Evolutionary conservation across 2,888 invertebrate species (phyloP), one percentile per base, ranked within the genome.

Genomic region (Calameuta filiformis): DNA sequence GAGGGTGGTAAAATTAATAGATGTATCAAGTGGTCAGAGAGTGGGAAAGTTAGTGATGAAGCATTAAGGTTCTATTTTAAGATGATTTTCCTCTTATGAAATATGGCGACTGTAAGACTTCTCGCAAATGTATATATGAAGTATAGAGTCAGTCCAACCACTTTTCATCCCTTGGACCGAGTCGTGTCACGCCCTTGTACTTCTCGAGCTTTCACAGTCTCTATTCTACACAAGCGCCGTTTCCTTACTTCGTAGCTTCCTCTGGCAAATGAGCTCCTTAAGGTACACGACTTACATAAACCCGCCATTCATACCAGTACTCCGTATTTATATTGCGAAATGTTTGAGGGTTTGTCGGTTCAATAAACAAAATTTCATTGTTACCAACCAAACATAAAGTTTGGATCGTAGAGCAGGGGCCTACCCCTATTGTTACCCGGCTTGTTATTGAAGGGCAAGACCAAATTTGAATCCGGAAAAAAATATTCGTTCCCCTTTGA

Each of bases 61-160:
- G 80, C 81, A 83, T 81, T 78, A 81, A 80, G 81, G 80, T 40
- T 76, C 77, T 83, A 81, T 81, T 82, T 81, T 79, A 79, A 81
- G 77, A 76, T 76, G 74, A 74, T 76, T 76, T 69, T 77, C 77
- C 73, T 77, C 77, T 80, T 77, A 76, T 80, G 77, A 80, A 81
- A 78, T 79, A 80, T 73, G 76, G 73, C 79, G 77, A 78, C 76
- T 77, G 76, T 79, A 81, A 81, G 80, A 37, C 78, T 75, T 73
- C 73, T n/a, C 75, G 79, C 76, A 75, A 56, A 75, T 37, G 77
- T 77, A 73, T 77, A 77, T 76, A 76, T 68, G 77, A 75, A 40
- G 15, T 30, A n/a, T 75, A 34, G 37, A 76, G 77, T 68, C 80
- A 77, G 73, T 78, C 79, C 79, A 77, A 77, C 75, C 78, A 77